A percentile compares a stretch with the other conserved stretches of the same genome.
These are phyloP conservation scores for Erpobdella octoculata DNA, from an alignment of 2,888 invertebrate genomes.

Conservation along the genomic window DNA sequence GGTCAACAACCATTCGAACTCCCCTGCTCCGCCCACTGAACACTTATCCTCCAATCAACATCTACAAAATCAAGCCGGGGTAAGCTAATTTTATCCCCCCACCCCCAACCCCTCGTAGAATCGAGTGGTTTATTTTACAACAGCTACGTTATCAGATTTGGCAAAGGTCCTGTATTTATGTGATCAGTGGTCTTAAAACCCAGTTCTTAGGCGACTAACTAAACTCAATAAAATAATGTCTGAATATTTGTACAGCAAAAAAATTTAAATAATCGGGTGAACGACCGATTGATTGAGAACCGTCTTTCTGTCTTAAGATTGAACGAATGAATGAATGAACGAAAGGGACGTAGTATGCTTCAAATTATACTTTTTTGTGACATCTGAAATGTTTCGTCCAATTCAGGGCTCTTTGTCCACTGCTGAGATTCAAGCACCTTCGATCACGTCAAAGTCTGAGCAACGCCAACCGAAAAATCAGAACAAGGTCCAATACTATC, in stretches of 20 bases:
- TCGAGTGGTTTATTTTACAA: too few relatives aligned
- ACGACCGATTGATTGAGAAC: background rate
- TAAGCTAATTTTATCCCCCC: background rate
- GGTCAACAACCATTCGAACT: background rate
- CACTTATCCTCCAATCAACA: background rate
- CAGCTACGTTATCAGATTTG: too few relatives aligned
- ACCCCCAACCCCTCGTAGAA: too few relatives aligned
- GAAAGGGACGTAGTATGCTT: too few relatives aligned
- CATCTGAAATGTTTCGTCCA: too few relatives aligned
- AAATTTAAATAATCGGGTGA: background rate
- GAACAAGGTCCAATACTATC: constrained; percentile 10
- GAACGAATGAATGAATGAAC: background rate
- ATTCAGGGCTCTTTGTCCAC: background rate
- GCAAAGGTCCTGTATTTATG: too few relatives aligned
- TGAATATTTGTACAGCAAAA: background rate
- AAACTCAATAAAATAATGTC: background rate
- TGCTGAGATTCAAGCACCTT: background rate
- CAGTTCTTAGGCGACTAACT: background rate
- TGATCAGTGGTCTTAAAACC: too few relatives aligned
- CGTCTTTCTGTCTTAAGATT: too few relatives aligned
- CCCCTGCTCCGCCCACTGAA: background rate
- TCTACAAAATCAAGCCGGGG: background rate
- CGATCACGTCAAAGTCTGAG: background rate
- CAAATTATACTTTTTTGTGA: too few relatives aligned
- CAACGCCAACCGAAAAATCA: too few relatives aligned